Base-by-base conservation (phyloP, 2,113 vertebrate species). In the Melozone crissalis region DNA sequence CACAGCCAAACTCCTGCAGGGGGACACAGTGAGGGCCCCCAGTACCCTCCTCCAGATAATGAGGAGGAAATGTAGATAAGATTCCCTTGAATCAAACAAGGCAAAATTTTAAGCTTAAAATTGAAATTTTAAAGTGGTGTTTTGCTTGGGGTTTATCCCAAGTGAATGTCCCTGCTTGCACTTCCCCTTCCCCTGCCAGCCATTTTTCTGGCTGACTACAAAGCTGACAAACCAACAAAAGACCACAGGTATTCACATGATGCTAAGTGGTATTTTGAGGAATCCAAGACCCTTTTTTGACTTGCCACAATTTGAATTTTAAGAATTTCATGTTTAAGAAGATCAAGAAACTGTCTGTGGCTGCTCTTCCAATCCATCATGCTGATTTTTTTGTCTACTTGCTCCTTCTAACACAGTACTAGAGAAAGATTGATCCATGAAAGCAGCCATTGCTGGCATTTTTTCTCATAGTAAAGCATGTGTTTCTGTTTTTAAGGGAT, bases 211-310 rank as follows among this genome's bases (percentile, higher is more conserved):
- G 65, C 51, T 82, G 46, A 46, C 35, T 89, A 87, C 61, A 91
- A 59, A 94, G 69, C 61, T 89, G 81, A 89, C 57, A 94, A 91
- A 89, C 77, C 87, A 87, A 72, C 43, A 68, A 75, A 93, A 95
- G 90, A 94, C 95, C 90, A 93, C 93, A 95, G 90, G 61, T 91
- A 96, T 96, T 89, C 57, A 57, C 26, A 84, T 82, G 62, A 72
- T 63, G 33, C 35, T 84, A 67, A 89, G 31, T 55, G 39, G 59
- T 84, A 75, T 94, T 89, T 51, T 72, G 10, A 27, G 58, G 33
- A 57, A 82, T 66, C 46, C 72, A 79, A 88, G 37, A 12, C 19
- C 21, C 26, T 80, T 92, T 94, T 92, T 39, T 65, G 47, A 19
- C 8, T 52, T 2, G 2, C 69, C 44, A 51, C 35, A 95, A 63